Evolutionary conservation across 1,140 invertebrate genomes (phyloP).

Genomic region (Thaumatotibia leucotreta): DNA sequence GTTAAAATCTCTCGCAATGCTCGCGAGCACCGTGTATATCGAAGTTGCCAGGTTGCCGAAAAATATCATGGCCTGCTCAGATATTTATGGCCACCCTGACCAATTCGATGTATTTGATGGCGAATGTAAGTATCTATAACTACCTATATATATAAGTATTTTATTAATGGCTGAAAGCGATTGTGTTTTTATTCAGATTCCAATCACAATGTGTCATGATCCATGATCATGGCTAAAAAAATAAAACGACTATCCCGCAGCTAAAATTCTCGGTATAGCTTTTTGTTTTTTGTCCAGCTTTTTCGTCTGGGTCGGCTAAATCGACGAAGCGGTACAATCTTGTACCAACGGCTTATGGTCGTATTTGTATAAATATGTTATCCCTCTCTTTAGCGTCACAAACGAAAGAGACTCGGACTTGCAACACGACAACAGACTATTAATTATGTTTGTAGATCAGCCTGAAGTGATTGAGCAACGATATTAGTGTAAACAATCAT

Average conservation of each 20-base stretch:
- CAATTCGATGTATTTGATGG: not conserved
- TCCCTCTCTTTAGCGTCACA: too few species aligned
- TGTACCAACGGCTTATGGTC: not conserved
- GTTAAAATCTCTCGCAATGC: too few species aligned
- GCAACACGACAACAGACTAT: too few species aligned
- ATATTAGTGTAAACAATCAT: too few species aligned
- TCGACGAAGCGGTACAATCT: not conserved
- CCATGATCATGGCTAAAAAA: not conserved
- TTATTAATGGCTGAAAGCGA: not conserved
- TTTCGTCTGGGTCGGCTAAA: not conserved
- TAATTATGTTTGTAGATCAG: too few species aligned
- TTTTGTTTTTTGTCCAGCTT: not conserved
- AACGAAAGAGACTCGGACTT: too few species aligned
- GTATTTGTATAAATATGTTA: too few species aligned
- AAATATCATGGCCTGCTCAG: too few species aligned
- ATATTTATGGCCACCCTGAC: too few species aligned
- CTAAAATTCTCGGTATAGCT: not conserved
- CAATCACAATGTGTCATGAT: not conserved
- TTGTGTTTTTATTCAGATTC: not conserved
- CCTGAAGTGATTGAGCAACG: too few species aligned
- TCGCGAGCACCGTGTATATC: too few species aligned
- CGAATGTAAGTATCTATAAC: not conserved
- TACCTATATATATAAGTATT: not conserved
- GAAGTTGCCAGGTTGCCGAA: too few species aligned
- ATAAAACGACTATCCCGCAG: not conserved